These are phyloP conservation scores for Ceratosolen solmsi DNA, from an alignment of 1,140 invertebrate genomes.

Conservation along the genomic window DNA sequence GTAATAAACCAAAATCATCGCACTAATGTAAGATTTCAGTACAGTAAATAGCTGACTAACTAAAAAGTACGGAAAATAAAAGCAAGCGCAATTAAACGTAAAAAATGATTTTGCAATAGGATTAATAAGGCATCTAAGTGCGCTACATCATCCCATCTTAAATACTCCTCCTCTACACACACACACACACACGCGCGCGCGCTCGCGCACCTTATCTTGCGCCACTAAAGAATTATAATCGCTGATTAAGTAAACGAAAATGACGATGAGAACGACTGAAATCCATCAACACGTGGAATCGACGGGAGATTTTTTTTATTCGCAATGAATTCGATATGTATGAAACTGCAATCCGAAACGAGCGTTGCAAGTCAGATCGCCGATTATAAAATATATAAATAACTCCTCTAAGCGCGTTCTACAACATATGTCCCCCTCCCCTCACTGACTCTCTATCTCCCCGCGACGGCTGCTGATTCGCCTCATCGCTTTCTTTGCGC, in stretches of 20 bases:
- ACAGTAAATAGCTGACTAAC: not conserved
- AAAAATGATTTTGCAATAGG: not conserved
- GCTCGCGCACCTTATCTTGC: not conserved
- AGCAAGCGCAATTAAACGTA: not conserved
- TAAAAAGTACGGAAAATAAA: not conserved
- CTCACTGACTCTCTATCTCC: not conserved
- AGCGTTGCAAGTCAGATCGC: not conserved
- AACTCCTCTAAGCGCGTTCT: constrained; percentile 1
- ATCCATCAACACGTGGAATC: constrained; percentile 1
- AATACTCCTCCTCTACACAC: too few relatives aligned
- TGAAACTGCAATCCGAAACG: not conserved
- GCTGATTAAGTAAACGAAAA: not conserved
- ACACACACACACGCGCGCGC: too few relatives aligned
- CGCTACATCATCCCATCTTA: not conserved
- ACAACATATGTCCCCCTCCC: not conserved
- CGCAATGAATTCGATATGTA: not conserved
- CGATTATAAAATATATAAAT: constrained; percentile 35
- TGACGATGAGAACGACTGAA: not conserved
- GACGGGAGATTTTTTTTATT: not conserved
- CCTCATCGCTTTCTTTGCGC: constrained; percentile 33
- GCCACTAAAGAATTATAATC: not conserved
- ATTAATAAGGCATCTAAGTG: not conserved
- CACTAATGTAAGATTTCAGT: not conserved
- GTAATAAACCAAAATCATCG: not conserved
- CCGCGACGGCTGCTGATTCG: not conserved